Evolutionary conservation across 2,888 invertebrate species (phyloP).

Genomic region (Cataglyphis cursor): DNA sequence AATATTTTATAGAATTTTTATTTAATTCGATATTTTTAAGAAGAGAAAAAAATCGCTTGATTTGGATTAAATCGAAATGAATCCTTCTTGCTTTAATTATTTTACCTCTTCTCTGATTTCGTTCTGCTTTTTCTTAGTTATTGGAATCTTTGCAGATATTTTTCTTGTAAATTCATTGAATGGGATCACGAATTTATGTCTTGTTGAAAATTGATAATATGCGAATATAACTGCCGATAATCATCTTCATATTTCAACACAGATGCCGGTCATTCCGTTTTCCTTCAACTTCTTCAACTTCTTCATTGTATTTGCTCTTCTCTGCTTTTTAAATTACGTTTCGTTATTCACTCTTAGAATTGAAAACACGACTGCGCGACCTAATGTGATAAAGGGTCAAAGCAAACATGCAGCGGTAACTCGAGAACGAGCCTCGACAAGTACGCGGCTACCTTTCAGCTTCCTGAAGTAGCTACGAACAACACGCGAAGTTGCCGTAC

Average conservation of each 20-base stretch:
- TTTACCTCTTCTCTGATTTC: neutral
- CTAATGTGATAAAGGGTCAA: constrained; percentile 52
- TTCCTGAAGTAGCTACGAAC: constrained; percentile 51
- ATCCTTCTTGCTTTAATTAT: neutral
- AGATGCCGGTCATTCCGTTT: constrained; percentile 20
- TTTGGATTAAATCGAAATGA: constrained; percentile 34
- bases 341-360: constrained; percentile 43
- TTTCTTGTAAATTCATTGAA: neutral
- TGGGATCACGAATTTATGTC: neutral
- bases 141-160: constrained; percentile 11
- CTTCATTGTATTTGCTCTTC: constrained; percentile 29
- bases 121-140: neutral
- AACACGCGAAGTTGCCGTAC: constrained; percentile 51
- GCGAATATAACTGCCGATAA: constrained; percentile 10
- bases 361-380: constrained; percentile 34
- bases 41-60: neutral
- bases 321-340: constrained; percentile 30
- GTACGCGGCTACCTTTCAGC: constrained; percentile 56
- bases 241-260: constrained; percentile 16
- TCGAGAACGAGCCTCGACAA: constrained; percentile 37
- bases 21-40: constrained; percentile 16
- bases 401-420: constrained; percentile 53
- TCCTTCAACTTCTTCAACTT: neutral
- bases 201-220: constrained; percentile 2
- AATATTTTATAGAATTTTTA: neutral